Conservation (phyloP, 2,797 vertebrate genomes). For the Rhinophrynus dorsalis region DNA sequence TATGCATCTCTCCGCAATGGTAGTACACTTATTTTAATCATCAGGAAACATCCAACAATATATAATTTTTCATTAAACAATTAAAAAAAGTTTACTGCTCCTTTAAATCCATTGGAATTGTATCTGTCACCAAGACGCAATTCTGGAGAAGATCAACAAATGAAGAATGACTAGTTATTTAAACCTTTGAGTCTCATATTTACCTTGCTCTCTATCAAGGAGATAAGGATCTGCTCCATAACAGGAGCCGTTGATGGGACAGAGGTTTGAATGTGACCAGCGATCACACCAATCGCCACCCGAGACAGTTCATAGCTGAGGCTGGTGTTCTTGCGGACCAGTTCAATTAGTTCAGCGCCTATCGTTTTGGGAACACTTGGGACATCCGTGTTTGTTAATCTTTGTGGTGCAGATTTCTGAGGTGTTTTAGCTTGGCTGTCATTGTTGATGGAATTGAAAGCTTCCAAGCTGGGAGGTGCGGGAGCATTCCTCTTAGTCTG, state of each 20-base stretch:
- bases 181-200: no score
- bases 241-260: conserved; percentile 75
- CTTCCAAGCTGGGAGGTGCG: conserved; percentile 56
- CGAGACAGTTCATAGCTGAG: conserved; percentile 94
- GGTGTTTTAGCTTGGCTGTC: conserved; percentile 55
- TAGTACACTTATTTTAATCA: no score
- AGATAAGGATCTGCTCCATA: conserved; percentile 92
- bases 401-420: conserved; percentile 41
- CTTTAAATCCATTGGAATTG: no score
- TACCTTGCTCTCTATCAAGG: conserved; percentile 93
- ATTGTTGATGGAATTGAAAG: conserved; percentile 62
- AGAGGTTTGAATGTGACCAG: conserved; percentile 87
- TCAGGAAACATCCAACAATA: no score
- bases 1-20: no score
- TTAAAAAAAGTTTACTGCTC: no score
- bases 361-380: conserved; percentile 78
- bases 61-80: no score
- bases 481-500: conserved; percentile 54
- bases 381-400: conserved; percentile 37
- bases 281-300: conserved; percentile 88
- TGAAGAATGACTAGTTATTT: no score
- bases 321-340: conserved; percentile 92
- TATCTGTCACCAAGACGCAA: no score
- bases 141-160: no score
- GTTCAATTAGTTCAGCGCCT: conserved; percentile 91